These are phyloP conservation scores for Formica exsecta DNA, from an alignment of 1,140 invertebrate species.

Conservation along the genomic window DNA sequence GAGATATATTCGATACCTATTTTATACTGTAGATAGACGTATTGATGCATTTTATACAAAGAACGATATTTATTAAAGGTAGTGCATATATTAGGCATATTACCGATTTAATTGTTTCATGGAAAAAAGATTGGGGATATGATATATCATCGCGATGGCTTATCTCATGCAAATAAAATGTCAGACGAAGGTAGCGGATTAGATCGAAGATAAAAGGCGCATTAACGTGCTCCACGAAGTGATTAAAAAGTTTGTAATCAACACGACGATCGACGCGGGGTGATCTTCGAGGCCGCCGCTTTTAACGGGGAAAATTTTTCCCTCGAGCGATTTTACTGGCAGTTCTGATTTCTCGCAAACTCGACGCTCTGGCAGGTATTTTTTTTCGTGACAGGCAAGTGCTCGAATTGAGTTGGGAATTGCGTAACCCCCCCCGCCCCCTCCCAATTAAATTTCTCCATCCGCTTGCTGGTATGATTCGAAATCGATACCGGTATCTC, in stretches of 20 bases:
- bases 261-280: slow-evolving; percentile 27
- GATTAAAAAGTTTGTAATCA: slow-evolving; percentile 58
- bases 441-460: slow-evolving; percentile 79
- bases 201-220: slow-evolving; percentile 22
- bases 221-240: slow-evolving; percentile 9
- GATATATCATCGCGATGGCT: neutral
- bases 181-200: neutral
- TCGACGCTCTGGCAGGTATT: slow-evolving; percentile 64
- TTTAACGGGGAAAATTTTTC: slow-evolving; percentile 72
- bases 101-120: neutral
- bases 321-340: slow-evolving; percentile 70
- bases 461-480: slow-evolving; percentile 75
- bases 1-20: neutral
- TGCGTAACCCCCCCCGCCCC: slow-evolving; percentile 55
- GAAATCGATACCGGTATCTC: slow-evolving; percentile 76
- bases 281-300: slow-evolving; percentile 65
- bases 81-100: neutral
- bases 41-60: neutral
- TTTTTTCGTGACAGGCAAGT: slow-evolving; percentile 70
- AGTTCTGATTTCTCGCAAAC: slow-evolving; percentile 65
- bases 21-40: neutral
- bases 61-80: neutral
- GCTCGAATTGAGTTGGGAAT: slow-evolving; percentile 77
- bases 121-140: neutral
- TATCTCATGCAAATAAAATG: slow-evolving; percentile 17